phyloP scores from a whole-genome alignment of 2,113 vertebrate species.

The Zapornia atra region DNA sequence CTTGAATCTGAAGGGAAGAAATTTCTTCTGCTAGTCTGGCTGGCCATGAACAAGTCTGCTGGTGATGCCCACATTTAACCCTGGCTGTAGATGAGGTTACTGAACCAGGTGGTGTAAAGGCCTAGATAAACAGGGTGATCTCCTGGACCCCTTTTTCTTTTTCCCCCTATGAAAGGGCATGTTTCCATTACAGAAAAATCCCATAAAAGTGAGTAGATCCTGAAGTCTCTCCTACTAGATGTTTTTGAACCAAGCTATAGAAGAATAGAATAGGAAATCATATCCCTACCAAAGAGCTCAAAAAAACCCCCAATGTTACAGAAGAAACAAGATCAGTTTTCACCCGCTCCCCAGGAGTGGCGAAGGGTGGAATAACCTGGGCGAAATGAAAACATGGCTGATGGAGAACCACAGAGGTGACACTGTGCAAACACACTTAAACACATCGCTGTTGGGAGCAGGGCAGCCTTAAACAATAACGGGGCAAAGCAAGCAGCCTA shows the following conservation, averaged over 20 bases:
- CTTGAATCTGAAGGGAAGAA: background rate
- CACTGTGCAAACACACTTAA: background rate
- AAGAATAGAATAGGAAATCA: slow-evolving; percentile 6
- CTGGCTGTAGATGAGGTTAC: background rate
- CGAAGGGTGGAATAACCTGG: background rate
- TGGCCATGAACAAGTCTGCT: background rate
- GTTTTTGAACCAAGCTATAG: background rate
- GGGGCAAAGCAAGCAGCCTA: background rate
- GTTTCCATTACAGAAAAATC: slow-evolving; percentile 14
- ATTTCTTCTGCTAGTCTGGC: background rate
- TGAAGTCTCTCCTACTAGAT: background rate
- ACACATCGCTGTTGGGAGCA: background rate
- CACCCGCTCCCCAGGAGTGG: background rate
- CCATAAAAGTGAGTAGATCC: background rate
- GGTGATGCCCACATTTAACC: background rate
- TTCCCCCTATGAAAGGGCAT: background rate
- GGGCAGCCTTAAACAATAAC: background rate
- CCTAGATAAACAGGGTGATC: background rate
- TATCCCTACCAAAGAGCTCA: background rate
- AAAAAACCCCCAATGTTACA: background rate
- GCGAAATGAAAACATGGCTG: background rate
- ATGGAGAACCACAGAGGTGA: background rate
- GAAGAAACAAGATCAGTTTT: slow-evolving; percentile 12
- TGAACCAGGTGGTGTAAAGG: background rate
- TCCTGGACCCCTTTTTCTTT: background rate